These are phyloP conservation scores for Zaprionus camerounensis DNA, from an alignment of 1,140 invertebrate genomes.

Conservation along the genomic window DNA sequence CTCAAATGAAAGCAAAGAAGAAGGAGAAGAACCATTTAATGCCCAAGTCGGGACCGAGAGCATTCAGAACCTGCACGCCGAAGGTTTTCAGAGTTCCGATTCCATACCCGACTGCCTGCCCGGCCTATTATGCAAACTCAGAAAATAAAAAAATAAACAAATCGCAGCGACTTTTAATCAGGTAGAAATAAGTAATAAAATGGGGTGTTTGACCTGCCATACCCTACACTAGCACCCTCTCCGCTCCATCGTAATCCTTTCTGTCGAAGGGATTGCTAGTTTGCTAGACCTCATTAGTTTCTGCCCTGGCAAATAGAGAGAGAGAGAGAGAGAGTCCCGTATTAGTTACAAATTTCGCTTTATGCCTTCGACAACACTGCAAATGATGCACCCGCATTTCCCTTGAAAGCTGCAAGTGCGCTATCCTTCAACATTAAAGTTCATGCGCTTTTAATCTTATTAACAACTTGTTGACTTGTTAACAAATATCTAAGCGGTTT, in stretches of 20 bases:
- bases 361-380: background rate
- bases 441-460: background rate
- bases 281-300: background rate
- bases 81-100: background rate
- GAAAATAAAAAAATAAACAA: slow-evolving; percentile 9
- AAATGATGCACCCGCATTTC: background rate
- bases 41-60: slow-evolving; percentile 2
- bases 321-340: background rate
- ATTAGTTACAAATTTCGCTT: background rate
- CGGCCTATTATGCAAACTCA: slow-evolving; percentile 27
- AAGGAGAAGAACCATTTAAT: slow-evolving; percentile 18
- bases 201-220: background rate
- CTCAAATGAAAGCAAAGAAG: background rate
- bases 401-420: no score
- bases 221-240: background rate
- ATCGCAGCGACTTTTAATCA: background rate
- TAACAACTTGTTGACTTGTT: background rate
- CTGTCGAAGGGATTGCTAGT: background rate
- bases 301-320: background rate
- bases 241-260: background rate
- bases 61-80: background rate
- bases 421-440: background rate
- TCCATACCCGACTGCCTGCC: background rate
- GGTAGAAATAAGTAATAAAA: slow-evolving; percentile 1
- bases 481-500: background rate